Evolutionary conservation across 2,797 vertebrate genomes (phyloP), one percentile per base, ranked within the genome.

Genomic region (Ataeniobius toweri): DNA sequence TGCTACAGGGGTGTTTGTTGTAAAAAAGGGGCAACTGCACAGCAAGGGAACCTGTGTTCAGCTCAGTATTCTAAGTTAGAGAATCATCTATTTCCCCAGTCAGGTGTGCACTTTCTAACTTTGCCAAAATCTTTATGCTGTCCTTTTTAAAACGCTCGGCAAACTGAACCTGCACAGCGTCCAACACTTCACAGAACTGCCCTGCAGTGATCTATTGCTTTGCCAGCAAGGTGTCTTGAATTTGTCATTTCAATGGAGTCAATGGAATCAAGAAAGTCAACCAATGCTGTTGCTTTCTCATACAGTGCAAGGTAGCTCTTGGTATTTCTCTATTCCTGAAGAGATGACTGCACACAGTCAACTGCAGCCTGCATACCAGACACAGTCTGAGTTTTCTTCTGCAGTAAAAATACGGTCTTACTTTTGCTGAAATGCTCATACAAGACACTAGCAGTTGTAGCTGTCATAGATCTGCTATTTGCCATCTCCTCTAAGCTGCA

Each of bases 401-500:
- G n/a, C 59, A 56, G 14, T 41, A n/a, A 39, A 56, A 74, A 46
- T 14, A 74, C 56, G 18, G 55, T 74, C 14, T 59, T 74, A 13
- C 72, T 39, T 46, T 59, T 59, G 14, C 55, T 74, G 39, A 61
- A 59, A 9, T 59, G 36, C 14, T 74, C 39, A 44, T 10, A 44
- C 16, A 69, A 46, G 39, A 36, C 22, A 44, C 55, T 20, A 4
- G 72, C 41, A 59, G 7, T 74, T 20, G 70, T 1, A 3, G 41
- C 41, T 31, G 31, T 31, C 31, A 1, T 31, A 31, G 31, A 31
- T 31, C 31, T 31, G 6, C 18, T 46, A 22, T 46, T 4, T 22
- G 51, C 51, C 81, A 78, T 80, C 70, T 83, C 68, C n/a, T 86
- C 73, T 46, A 80, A 55, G 22, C 28, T 61, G 20, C 8, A 0